phyloP scores from a whole-genome alignment of 2,888 invertebrate genomes.

The Rhimphoctona megacephalus region DNA sequence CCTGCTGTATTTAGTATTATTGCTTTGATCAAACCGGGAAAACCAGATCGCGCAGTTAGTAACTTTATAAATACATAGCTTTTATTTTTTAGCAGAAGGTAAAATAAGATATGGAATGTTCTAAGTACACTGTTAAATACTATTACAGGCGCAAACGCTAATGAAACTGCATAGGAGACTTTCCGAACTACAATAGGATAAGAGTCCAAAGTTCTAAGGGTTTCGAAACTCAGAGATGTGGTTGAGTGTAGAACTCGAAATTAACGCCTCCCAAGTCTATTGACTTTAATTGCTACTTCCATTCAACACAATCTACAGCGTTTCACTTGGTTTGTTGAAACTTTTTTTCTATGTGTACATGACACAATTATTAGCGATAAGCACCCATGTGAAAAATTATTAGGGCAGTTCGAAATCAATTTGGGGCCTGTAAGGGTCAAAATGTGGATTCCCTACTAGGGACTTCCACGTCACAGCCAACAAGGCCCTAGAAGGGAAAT shows the following conservation, averaged over 20 bases:
- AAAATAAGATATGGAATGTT: neutral
- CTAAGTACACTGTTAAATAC: neutral
- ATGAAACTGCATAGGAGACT: constrained; percentile 7
- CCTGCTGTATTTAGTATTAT: too few species aligned
- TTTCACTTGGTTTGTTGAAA: too few species aligned
- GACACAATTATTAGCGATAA: too few species aligned
- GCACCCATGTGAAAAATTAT: too few species aligned
- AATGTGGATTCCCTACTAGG: too few species aligned
- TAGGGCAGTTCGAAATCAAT: too few species aligned
- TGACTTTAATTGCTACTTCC: neutral
- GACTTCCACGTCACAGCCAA: too few species aligned
- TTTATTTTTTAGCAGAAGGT: neutral
- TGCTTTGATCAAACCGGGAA: too few species aligned
- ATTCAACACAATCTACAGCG: neutral
- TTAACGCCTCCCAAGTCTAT: neutral
- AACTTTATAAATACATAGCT: neutral
- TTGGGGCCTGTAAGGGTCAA: too few species aligned
- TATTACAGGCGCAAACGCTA: neutral
- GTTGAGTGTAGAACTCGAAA: constrained; percentile 2
- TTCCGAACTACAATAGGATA: neutral
- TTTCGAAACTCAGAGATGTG: constrained; percentile 3
- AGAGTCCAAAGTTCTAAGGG: constrained; percentile 1
- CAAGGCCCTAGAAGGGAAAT: too few species aligned
- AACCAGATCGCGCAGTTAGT: neutral
- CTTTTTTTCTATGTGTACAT: too few species aligned